Evolutionary conservation across 2,888 invertebrate genomes (phyloP), one percentile per base, ranked within the genome.

Genomic region (Agrilus biguttatus): DNA sequence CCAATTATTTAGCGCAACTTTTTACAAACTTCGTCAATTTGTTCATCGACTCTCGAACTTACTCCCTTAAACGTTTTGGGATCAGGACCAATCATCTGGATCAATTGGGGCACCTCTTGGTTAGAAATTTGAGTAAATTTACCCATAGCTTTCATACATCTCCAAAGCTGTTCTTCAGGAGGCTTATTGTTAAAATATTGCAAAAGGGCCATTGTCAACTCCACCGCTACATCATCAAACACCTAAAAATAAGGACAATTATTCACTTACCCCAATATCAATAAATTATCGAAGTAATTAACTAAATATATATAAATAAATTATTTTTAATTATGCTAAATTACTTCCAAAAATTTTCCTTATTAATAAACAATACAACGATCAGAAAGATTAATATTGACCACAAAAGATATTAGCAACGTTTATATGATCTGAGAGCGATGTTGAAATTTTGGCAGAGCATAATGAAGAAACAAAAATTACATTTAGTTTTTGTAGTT

Each of bases 201-300:
- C 51, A 92, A 75, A 57, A 90, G 71, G 41, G 91, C 91, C 86
- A 92, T 88, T 37, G 87, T 80, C 60, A 92, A 68, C 68, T 92
- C 92, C 45, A 90, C 87, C 46, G 90, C 89, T 43, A 91, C 83
- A 66, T 92, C 92, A 66, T 92, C 92, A 67, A 92, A 92, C 45
- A 91, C 89, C 91, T 91, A 65, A 47, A 59, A 62, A 47, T 47
- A 35, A 47, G 43, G 42, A 39, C 32, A 14, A 19, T 8, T 21
- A 33, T 38, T 13, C 19, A 41, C 21, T 38, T 10, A 28, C 10
- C 28, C 10, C 10, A 28, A 10, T 5, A 28, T 28, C 10, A 28
- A 6, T 21, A 3, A 28, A 28, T 10, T 10, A 10, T 3, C 1
- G 5, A 10, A 10, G 10, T 28, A 28, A 28, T 28, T 28, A 28